phyloP scores from a whole-genome alignment of 2,888 invertebrate species.

The Leptogaster cylindrica region DNA sequence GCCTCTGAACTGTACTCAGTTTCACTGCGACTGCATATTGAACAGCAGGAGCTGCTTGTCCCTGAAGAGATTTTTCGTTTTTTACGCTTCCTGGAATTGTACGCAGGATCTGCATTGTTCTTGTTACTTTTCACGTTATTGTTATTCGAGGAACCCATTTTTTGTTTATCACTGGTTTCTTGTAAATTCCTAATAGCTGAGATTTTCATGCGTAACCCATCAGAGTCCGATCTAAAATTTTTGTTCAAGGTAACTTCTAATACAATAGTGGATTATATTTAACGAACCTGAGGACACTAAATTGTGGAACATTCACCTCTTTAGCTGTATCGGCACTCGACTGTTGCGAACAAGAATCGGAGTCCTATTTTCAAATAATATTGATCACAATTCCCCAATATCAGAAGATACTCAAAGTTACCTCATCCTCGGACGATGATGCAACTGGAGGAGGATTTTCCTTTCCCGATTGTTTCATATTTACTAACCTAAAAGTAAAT shows the following conservation, averaged over 20 bases:
- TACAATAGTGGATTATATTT: background rate
- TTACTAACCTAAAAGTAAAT: background rate
- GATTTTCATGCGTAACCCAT: conserved; percentile 61
- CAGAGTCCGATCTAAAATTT: conserved; percentile 56
- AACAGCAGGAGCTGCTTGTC: conserved; percentile 48
- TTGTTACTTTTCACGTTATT: conserved; percentile 39
- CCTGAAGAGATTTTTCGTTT: conserved; percentile 44
- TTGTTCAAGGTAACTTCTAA: background rate
- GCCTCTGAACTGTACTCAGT: conserved; percentile 49
- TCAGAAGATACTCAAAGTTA: background rate
- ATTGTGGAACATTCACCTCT: conserved; percentile 45
- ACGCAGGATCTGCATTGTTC: background rate
- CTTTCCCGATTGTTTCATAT: conserved; percentile 13
- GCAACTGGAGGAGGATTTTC: background rate
- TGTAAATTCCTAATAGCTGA: conserved; percentile 56
- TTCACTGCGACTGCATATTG: conserved; percentile 47
- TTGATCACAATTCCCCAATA: background rate
- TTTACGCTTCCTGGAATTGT: background rate
- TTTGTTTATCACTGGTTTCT: conserved; percentile 44
- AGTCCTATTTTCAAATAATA: conserved; percentile 14
- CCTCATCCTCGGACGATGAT: background rate
- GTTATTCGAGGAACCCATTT: conserved; percentile 44
- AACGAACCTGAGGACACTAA: conserved; percentile 48
- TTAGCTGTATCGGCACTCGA: conserved; percentile 30
- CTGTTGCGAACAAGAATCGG: conserved; percentile 20